Conservation (phyloP, 2,888 invertebrate species). For the Cosmia trapezina region DNA sequence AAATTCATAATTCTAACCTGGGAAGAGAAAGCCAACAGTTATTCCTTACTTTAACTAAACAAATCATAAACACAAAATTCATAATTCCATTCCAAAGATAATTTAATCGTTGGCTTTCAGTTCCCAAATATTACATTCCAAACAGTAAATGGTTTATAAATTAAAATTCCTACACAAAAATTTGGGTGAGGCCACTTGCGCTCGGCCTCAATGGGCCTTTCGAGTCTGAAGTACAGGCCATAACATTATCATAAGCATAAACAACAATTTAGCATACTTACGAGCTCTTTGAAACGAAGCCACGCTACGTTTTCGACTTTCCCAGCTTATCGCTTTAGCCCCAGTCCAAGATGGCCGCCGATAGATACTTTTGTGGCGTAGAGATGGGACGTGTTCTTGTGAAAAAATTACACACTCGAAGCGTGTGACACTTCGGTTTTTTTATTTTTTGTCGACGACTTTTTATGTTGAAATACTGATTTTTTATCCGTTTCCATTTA, state of each 20-base stretch:
- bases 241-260: conserved; percentile 67
- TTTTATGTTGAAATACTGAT: neutral
- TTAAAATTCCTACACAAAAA: conserved; percentile 49
- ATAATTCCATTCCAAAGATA: conserved; percentile 5
- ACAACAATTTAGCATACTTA: conserved; percentile 66
- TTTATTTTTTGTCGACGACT: neutral
- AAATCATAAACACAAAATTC: conserved; percentile 20
- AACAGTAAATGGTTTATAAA: conserved; percentile 41
- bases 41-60: neutral
- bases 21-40: neutral
- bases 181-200: conserved; percentile 45
- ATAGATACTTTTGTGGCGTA: conserved; percentile 50
- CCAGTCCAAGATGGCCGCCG: conserved; percentile 65
- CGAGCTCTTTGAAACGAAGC: conserved; percentile 57
- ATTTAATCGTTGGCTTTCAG: conserved; percentile 24
- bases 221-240: conserved; percentile 48
- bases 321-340: conserved; percentile 66
- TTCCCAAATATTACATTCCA: conserved; percentile 30
- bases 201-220: conserved; percentile 45
- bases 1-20: neutral
- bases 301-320: conserved; percentile 68
- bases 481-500: neutral
- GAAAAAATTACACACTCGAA: conserved; percentile 43
- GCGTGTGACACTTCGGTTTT: conserved; percentile 34
- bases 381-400: conserved; percentile 53